phyloP scores from a whole-genome alignment of 2,888 invertebrate species.

The Drosophila atroscutellata region DNA sequence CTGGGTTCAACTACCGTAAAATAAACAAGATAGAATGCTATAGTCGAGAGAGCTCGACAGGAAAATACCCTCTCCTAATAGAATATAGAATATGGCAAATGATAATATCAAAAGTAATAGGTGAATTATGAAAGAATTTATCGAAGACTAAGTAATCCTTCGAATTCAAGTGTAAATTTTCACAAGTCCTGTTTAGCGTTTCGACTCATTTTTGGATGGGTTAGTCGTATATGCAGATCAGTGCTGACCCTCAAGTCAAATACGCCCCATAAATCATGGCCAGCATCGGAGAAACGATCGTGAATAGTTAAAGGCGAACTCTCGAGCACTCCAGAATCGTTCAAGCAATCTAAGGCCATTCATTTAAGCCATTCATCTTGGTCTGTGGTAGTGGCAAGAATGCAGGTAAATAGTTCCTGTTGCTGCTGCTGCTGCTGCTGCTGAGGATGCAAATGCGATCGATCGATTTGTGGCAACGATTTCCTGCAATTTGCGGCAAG shows the following conservation, averaged over 20 bases:
- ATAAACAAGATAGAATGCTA: neutral
- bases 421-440: slow-evolving; percentile 7
- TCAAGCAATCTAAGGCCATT: neutral
- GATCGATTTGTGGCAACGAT: slow-evolving; percentile 39
- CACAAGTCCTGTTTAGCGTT: neutral
- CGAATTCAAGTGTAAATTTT: neutral
- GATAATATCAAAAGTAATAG: neutral
- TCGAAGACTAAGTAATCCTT: neutral
- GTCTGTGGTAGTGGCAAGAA: neutral
- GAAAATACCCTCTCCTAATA: neutral
- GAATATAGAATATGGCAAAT: neutral
- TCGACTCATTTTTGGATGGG: neutral
- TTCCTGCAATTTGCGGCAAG: slow-evolving; percentile 37
- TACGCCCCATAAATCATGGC: neutral
- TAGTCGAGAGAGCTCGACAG: neutral
- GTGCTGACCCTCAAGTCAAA: neutral
- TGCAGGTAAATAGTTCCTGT: slow-evolving; percentile 3
- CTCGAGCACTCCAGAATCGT: neutral
- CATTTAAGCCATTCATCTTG: neutral
- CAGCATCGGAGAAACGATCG: neutral
- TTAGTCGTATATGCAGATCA: neutral
- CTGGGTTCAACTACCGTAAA: neutral
- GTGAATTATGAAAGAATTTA: neutral
- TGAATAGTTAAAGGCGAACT: neutral
- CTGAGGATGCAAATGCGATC: slow-evolving; percentile 16